Evolutionary conservation across 2,888 invertebrate genomes (phyloP).

Genomic region (Lasioglossum leucozonium): DNA sequence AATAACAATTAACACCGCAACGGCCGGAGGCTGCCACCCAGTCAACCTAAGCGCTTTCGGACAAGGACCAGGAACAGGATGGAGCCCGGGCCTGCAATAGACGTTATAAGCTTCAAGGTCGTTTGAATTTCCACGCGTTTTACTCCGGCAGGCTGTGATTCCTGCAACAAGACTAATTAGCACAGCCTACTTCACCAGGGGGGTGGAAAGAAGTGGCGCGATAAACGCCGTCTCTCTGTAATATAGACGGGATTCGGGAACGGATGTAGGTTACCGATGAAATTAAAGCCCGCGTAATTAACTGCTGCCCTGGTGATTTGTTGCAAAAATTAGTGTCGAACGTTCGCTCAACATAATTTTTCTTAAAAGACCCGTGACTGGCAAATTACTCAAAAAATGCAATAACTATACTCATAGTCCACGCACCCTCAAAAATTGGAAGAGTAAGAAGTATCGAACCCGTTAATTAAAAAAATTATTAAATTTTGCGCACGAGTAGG

Average conservation of each 20-base stretch:
- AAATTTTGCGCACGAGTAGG: too few species aligned
- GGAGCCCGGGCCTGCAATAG: conserved; percentile 19
- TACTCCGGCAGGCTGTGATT: not conserved
- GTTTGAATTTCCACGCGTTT: conserved; percentile 23
- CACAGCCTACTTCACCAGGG: not conserved
- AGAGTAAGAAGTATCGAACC: too few species aligned
- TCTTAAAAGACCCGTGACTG: too few species aligned
- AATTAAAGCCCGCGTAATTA: not conserved
- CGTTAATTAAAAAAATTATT: too few species aligned
- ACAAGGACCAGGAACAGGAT: conserved; percentile 39
- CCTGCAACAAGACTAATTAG: conserved; percentile 25
- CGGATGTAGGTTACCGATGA: not conserved
- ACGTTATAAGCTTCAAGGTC: conserved; percentile 40
- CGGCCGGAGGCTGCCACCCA: conserved; percentile 14
- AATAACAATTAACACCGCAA: conserved; percentile 24
- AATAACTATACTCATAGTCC: too few species aligned
- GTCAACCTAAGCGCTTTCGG: conserved; percentile 48
- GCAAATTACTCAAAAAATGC: too few species aligned
- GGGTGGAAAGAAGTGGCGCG: conserved; percentile 1
- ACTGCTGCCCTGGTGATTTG: not conserved
- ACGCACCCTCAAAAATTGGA: too few species aligned
- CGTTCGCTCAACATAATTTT: not conserved
- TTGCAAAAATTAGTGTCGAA: not conserved
- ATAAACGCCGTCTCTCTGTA: not conserved
- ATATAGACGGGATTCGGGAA: not conserved